A percentile compares a stretch with the other conserved stretches of the same genome.
Conservation (phyloP, 2,888 invertebrate species). For the Alentia gelatinosa region DNA sequence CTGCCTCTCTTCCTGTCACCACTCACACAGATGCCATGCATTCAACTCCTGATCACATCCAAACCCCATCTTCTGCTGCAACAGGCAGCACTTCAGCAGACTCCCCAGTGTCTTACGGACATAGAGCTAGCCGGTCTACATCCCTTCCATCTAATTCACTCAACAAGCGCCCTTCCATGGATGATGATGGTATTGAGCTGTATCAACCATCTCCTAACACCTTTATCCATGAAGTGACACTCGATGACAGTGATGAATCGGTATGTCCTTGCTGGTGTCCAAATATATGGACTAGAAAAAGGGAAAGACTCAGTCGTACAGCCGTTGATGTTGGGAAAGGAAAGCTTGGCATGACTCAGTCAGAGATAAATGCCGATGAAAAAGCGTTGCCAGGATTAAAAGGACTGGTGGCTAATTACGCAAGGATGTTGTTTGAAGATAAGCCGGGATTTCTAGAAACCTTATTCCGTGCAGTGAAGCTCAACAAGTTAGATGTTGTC, state of each 20-base stretch:
- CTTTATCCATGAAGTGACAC: background rate
- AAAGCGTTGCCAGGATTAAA: constrained; percentile 59
- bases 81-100: background rate
- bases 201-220: background rate
- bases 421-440: constrained; percentile 63
- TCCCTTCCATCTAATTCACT: constrained; percentile 13
- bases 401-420: constrained; percentile 65
- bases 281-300: constrained; percentile 17
- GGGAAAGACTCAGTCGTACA: background rate
- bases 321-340: constrained; percentile 50
- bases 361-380: constrained; percentile 59
- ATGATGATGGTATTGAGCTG: constrained; percentile 39
- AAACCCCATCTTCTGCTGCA: background rate
- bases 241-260: background rate
- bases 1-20: background rate
- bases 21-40: background rate
- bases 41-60: background rate
- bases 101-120: background rate
- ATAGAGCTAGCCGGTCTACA: background rate
- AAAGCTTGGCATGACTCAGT: constrained; percentile 62
- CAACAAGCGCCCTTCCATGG: background rate
- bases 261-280: constrained; percentile 15
- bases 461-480: constrained; percentile 65
- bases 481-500: constrained; percentile 64
- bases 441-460: constrained; percentile 63